These are phyloP conservation scores for Lacanobia oleracea DNA, from an alignment of 2,888 invertebrate species.

Conservation along the genomic window DNA sequence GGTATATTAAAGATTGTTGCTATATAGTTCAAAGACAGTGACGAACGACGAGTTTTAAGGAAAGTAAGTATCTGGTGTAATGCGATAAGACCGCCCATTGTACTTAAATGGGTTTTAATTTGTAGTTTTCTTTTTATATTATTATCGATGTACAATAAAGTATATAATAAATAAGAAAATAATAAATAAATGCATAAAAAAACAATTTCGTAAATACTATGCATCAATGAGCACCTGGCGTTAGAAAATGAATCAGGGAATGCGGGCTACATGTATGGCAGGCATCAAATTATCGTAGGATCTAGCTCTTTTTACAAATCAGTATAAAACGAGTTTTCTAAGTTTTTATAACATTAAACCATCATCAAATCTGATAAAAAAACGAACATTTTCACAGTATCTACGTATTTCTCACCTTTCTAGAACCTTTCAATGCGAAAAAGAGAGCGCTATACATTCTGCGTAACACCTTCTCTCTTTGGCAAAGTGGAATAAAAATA, in stretches of 20 bases:
- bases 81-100: too few relatives aligned
- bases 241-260: background rate
- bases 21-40: too few relatives aligned
- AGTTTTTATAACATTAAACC: background rate
- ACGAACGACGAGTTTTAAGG: too few relatives aligned
- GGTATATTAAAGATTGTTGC: slow-evolving; percentile 6
- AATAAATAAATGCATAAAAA: background rate
- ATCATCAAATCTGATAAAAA: background rate
- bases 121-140: too few relatives aligned
- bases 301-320: slow-evolving; percentile 5
- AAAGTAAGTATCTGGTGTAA: background rate
- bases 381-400: background rate
- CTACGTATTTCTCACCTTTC: background rate
- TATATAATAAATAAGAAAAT: too few relatives aligned
- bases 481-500: background rate
- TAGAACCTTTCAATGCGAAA: background rate
- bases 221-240: too few relatives aligned
- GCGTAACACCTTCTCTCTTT: background rate
- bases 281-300: background rate
- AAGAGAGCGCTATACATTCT: background rate
- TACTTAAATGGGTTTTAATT: too few relatives aligned
- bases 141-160: too few relatives aligned
- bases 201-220: background rate
- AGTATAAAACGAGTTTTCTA: background rate
- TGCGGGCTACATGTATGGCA: background rate